Evolutionary conservation across 2,113 vertebrate species (phyloP), one percentile per base, ranked within the genome.

Genomic region (Nipponia nippon): DNA sequence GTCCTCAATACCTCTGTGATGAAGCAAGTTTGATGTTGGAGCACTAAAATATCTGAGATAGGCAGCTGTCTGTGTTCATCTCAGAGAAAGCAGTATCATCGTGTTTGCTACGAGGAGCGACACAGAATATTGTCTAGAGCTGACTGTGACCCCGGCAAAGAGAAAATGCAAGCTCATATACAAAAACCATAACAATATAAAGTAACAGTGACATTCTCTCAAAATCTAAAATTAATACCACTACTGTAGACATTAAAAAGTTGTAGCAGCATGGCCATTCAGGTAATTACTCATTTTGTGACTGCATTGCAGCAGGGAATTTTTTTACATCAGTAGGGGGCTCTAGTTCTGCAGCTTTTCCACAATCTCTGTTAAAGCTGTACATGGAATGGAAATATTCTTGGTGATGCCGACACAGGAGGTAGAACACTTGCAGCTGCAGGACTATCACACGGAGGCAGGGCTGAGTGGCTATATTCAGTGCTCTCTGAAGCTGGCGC

Each of bases 11-110:
- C 38, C 44, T 94, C 61, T 83, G 38, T 5, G 79, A 69, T 73
- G 53, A 96, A 89, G 59, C 38, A 89, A 95, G 52, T 71, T 75
- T 78, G 69, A 85, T 76, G 81, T 1, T 44, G 30, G 63, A 88
- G 80, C 46, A 83, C 3, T 86, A 73, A 94, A 81, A 92, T 92
- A 91, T 58, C 53, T 18, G 46, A 65, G 62, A 80, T 30, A 44
- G 70, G 80, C 96, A 97, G 94, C 92, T 95, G 92, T 29, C 73
- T 47, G 26, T 34, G 75, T 55, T 95, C 55, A 72, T 88, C 72
- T 61, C 21, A 2, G 34, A 76, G 70, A 56, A 89, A 76, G 66
- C 4, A 12, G 12, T 55, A 91, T 50, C 72, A 63, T 59, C 58
- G 7, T 59, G 67, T 56, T 85, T 89, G 47, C 73, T 26, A 78